Evolutionary conservation across 2,888 invertebrate genomes (phyloP).

Genomic region (Elaeidobius kamerunicus): DNA sequence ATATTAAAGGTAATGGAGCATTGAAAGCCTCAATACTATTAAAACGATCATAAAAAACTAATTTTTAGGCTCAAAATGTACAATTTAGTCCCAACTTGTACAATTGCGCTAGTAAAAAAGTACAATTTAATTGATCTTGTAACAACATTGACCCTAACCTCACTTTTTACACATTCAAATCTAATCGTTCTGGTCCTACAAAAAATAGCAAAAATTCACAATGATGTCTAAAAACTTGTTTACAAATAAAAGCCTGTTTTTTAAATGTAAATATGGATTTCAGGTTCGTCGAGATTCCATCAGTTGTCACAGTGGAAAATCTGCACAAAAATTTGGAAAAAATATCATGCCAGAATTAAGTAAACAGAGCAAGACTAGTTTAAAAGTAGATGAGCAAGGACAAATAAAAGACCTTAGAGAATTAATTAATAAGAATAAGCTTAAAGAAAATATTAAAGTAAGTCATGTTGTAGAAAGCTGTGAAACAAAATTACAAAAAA

Average conservation of each 20-base stretch:
- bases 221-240: constrained; percentile 8
- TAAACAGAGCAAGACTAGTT: too few relatives aligned
- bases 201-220: not conserved
- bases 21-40: too few relatives aligned
- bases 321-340: not conserved
- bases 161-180: not conserved
- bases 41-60: too few relatives aligned
- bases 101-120: too few relatives aligned
- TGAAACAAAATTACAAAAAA: too few relatives aligned
- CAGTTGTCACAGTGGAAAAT: not conserved
- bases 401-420: not conserved
- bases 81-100: too few relatives aligned
- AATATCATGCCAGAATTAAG: not conserved
- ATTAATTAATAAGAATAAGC: not conserved
- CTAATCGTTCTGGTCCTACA: not conserved
- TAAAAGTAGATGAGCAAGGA: too few relatives aligned
- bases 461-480: too few relatives aligned
- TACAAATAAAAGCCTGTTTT: constrained; percentile 3
- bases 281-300: constrained; percentile 2
- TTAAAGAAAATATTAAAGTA: not conserved
- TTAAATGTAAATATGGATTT: constrained; percentile 11
- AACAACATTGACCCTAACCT: too few relatives aligned
- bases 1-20: too few relatives aligned
- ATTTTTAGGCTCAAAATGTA: too few relatives aligned
- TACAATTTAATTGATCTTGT: too few relatives aligned